phyloP scores from a whole-genome alignment of 1,140 invertebrate genomes.

The Drosophila teissieri region DNA sequence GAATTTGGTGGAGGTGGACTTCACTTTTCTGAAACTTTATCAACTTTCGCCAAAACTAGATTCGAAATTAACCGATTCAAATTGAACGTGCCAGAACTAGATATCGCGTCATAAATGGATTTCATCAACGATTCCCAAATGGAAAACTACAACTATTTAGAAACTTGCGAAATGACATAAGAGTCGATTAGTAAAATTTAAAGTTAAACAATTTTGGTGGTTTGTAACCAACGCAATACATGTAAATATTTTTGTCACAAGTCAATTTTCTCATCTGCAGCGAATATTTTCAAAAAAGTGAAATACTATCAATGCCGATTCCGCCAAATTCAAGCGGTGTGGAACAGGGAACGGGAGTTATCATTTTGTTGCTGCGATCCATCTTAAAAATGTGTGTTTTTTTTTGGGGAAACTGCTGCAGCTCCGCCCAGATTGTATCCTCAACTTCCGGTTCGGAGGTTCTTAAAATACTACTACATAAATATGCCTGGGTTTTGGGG shows the following conservation, averaged over 20 bases:
- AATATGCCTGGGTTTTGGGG: conserved; percentile 22
- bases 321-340: not conserved
- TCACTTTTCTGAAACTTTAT: not conserved
- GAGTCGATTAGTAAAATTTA: not conserved
- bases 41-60: not conserved
- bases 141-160: not conserved
- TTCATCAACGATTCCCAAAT: not conserved
- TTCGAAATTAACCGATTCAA: too few relatives aligned
- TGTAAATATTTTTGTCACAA: not conserved
- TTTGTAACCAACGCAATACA: not conserved
- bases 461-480: conserved; percentile 48
- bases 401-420: conserved; percentile 22
- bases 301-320: not conserved
- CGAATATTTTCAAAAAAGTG: conserved; percentile 1
- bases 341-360: not conserved
- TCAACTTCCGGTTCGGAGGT: not conserved
- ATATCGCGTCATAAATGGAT: not conserved
- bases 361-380: conserved; percentile 2
- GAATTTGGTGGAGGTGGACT: not conserved
- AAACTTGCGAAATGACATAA: not conserved
- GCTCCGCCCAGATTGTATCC: conserved; percentile 29
- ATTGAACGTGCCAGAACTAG: not conserved
- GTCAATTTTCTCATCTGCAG: not conserved
- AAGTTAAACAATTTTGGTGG: not conserved
- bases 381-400: not conserved